These are phyloP conservation scores for Drosophila quadrilineata DNA, from an alignment of 1,140 invertebrate genomes.

Conservation along the genomic window DNA sequence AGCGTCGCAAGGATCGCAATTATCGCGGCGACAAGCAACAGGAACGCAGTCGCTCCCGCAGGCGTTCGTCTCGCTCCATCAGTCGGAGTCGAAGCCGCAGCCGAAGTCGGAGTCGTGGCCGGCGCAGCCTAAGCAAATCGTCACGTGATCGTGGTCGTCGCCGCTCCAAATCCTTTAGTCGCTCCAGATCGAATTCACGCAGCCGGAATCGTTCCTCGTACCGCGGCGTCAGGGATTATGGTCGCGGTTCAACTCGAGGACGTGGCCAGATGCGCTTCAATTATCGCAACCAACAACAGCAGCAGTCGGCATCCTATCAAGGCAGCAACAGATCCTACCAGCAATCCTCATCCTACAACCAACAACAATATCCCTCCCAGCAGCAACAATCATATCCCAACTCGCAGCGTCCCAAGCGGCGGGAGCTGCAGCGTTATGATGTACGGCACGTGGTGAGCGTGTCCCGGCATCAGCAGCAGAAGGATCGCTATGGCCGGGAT, in stretches of 20 bases:
- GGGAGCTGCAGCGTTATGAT: slow-evolving; percentile 91
- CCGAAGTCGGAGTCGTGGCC: slow-evolving; percentile 19
- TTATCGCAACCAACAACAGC: slow-evolving; percentile 52
- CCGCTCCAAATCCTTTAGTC: slow-evolving; percentile 55
- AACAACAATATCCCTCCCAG: slow-evolving; percentile 5
- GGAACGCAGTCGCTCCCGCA: slow-evolving; percentile 39
- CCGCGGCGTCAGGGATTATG: slow-evolving; percentile 33
- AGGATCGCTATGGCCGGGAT: slow-evolving; percentile 91
- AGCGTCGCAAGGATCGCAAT: slow-evolving; percentile 89
- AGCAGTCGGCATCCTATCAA: too few species aligned
- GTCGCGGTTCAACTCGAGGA: slow-evolving; percentile 22
- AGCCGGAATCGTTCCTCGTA: slow-evolving; percentile 21
- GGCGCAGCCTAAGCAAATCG: slow-evolving; percentile 36
- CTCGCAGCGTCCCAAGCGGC: slow-evolving; percentile 86
- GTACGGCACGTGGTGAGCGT: slow-evolving; percentile 89
- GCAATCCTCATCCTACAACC: slow-evolving; percentile 16
- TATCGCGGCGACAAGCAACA: slow-evolving; percentile 86
- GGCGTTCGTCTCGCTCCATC: slow-evolving; percentile 9
- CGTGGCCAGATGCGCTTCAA: slow-evolving; percentile 36
- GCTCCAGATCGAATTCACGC: slow-evolving; percentile 49
- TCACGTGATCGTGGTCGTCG: slow-evolving; percentile 32
- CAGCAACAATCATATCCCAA: slow-evolving; percentile 5
- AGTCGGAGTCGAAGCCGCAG: slow-evolving; percentile 19
- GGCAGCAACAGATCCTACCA: slow-evolving; percentile 41
- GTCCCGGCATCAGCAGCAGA: slow-evolving; percentile 82